Conservation (phyloP, 2,888 invertebrate genomes). For the Gonocerus acuteangulatus region DNA sequence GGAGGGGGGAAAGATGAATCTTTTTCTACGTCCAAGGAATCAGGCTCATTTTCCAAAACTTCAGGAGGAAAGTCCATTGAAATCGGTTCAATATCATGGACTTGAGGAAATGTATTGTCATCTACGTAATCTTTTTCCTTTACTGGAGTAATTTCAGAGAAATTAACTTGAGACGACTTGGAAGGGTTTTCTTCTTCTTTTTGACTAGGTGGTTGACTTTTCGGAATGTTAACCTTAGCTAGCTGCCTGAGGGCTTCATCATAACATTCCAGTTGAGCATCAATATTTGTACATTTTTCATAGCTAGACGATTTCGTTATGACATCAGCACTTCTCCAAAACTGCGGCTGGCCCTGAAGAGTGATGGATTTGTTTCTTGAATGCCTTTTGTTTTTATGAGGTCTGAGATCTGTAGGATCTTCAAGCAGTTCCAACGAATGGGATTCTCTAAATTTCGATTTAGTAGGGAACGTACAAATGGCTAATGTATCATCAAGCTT, state of each 20-base stretch:
- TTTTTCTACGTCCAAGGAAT: constrained; percentile 28
- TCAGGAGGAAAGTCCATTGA: constrained; percentile 22
- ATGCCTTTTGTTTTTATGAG: constrained; percentile 36
- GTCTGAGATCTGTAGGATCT: constrained; percentile 29
- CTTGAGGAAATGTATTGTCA: constrained; percentile 15
- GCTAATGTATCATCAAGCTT: constrained; percentile 33
- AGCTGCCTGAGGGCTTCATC: constrained; percentile 40
- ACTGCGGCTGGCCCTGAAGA: constrained; percentile 36
- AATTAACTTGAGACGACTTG: not conserved
- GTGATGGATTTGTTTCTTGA: constrained; percentile 39
- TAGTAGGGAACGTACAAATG: constrained; percentile 28
- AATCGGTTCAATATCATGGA: constrained; percentile 18
- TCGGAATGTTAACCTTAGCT: constrained; percentile 36
- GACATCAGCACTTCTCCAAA: constrained; percentile 37
- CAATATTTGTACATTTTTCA: constrained; percentile 37
- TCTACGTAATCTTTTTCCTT: not conserved
- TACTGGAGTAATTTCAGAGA: not conserved
- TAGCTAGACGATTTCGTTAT: constrained; percentile 31
- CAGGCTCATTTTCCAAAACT: constrained; percentile 28
- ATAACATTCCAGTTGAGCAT: constrained; percentile 40
- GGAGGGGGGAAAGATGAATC: constrained; percentile 35
- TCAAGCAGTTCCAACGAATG: constrained; percentile 39
- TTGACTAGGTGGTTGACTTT: constrained; percentile 8
- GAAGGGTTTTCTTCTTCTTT: not conserved
- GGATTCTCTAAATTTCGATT: constrained; percentile 36